These are phyloP conservation scores for Sus scrofa DNA, from an alignment of 2,113 vertebrate genomes.

Conservation along the genomic window T2T-Sscrofa CM000820.6:84455001-84455500, in stretches of 20 bases:
- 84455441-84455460: neutral
- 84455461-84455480: neutral
- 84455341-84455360: neutral
- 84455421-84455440: neutral
- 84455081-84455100: neutral
- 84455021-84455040: neutral
- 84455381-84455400: neutral
- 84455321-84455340: neutral
- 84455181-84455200: neutral
- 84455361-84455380: neutral
- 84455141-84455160: neutral
- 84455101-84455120: neutral
- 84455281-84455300: neutral
- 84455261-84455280: neutral
- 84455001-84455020: neutral
- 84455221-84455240: neutral
- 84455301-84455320: neutral
- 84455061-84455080: neutral
- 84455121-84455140: neutral
- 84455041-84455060: neutral
- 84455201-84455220: neutral
- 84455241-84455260: rapidly evolving
- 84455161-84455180: neutral
- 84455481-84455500: neutral
- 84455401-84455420: neutral